A percentile compares a stretch with the other conserved stretches of the same genome.
These are phyloP conservation scores for Pelvicachromis taeniatus DNA, from an alignment of 2,113 vertebrate genomes.

Conservation along the genomic window DNA sequence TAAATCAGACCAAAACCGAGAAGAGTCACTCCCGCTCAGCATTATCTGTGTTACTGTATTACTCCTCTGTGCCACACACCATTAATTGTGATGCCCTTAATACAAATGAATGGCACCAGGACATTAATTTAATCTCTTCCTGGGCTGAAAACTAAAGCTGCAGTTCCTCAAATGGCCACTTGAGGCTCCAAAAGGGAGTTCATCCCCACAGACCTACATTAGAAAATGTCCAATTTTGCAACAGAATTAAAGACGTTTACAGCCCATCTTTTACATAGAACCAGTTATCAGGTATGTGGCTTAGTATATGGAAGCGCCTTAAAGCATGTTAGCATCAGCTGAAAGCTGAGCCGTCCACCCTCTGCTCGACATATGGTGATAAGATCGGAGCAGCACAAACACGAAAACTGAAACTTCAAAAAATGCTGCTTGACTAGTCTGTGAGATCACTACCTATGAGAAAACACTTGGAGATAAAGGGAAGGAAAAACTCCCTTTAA, in stretches of 20 bases:
- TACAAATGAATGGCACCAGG: neutral
- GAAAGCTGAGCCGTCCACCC: rapidly evolving
- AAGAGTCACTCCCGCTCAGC: rapidly evolving
- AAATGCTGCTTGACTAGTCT: too few relatives aligned
- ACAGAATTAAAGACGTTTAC: too few relatives aligned
- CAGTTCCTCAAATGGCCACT: neutral
- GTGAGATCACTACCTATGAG: too few relatives aligned
- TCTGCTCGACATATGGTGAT: rapidly evolving
- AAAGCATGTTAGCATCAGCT: neutral
- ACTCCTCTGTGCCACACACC: neutral
- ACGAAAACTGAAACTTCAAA: neutral
- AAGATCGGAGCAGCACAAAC: neutral
- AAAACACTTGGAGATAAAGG: neutral
- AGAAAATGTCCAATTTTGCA: neutral
- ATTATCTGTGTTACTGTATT: neutral
- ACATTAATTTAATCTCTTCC: neutral
- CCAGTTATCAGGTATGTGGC: neutral
- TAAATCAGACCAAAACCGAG: neutral
- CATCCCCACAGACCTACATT: neutral
- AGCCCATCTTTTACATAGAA: neutral
- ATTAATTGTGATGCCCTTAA: neutral
- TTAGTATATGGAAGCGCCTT: neutral
- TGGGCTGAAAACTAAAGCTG: neutral
- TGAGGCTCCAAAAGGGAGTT: neutral
- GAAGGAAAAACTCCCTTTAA: neutral